A percentile compares a stretch with the other conserved stretches of the same genome.
Conservation (phyloP, 2,888 invertebrate species). For the Hololepta plana region DNA sequence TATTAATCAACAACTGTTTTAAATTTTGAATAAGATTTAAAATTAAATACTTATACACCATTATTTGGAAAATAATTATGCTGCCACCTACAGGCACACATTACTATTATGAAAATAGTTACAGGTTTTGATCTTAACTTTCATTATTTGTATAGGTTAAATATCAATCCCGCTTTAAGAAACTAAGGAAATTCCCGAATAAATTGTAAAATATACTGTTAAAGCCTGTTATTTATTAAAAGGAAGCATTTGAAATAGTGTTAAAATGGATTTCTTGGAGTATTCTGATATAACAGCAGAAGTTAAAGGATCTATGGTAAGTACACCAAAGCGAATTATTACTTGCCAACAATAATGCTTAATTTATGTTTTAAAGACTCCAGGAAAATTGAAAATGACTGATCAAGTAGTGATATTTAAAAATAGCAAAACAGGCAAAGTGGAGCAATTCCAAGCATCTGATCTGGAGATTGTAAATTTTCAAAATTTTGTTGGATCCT, state of each 20-base stretch:
- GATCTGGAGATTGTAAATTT: constrained; percentile 87
- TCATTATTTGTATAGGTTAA: too few relatives aligned
- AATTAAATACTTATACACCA: too few relatives aligned
- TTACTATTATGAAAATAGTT: too few relatives aligned
- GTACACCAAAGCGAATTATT: constrained; percentile 13
- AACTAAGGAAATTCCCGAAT: too few relatives aligned
- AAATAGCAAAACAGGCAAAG: constrained; percentile 90
- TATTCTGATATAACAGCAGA: constrained; percentile 72
- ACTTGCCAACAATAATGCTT: constrained; percentile 5
- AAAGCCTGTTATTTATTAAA: constrained; percentile 1
- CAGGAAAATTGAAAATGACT: constrained; percentile 81
- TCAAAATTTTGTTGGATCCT: constrained; percentile 78
- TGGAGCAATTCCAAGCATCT: constrained; percentile 66
- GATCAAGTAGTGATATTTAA: constrained; percentile 84
- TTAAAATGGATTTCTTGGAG: constrained; percentile 64
- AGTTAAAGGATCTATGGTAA: constrained; percentile 76
- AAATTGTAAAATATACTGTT: too few relatives aligned
- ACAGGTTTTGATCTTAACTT: too few relatives aligned
- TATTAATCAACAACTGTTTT: too few relatives aligned
- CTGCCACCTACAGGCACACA: too few relatives aligned
- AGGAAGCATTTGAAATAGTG: not conserved
- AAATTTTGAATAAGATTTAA: too few relatives aligned
- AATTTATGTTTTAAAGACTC: constrained; percentile 42
- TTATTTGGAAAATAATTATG: too few relatives aligned
- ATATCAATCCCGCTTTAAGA: too few relatives aligned